A percentile compares a stretch with the other conserved stretches of the same genome.
phyloP scores from a whole-genome alignment of 2,797 vertebrate genomes.

The Rhynchonycteris naso region DNA sequence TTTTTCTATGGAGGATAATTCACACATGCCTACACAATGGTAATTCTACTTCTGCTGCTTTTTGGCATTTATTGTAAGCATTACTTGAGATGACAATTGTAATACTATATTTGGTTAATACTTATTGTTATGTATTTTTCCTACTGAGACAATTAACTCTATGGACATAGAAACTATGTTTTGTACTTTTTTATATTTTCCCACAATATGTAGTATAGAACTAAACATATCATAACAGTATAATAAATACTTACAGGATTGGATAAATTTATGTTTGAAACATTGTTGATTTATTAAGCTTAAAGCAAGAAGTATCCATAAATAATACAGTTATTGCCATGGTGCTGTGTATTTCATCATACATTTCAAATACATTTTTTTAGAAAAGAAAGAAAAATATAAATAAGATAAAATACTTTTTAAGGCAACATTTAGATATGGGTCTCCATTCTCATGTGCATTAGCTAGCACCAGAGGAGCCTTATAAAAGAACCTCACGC shows the following conservation, averaged over 20 bases:
- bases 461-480: neutral
- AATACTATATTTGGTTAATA: neutral
- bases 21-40: neutral
- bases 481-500: neutral
- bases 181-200: neutral
- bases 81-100: neutral
- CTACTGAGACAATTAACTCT: neutral
- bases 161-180: neutral
- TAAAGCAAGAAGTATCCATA: conserved; percentile 4
- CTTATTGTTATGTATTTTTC: neutral
- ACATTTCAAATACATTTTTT: neutral
- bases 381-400: too few relatives aligned
- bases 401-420: too few relatives aligned
- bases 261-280: neutral
- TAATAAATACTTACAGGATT: neutral
- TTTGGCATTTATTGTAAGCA: neutral
- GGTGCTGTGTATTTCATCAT: neutral
- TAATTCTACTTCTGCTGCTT: neutral
- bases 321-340: neutral
- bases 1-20: neutral
- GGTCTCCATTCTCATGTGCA: neutral
- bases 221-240: neutral
- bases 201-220: neutral
- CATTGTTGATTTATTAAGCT: conserved; percentile 39
- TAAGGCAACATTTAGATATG: neutral